Base-by-base conservation (phyloP, 2,797 vertebrate species). In the Trematomus bernacchii region DNA sequence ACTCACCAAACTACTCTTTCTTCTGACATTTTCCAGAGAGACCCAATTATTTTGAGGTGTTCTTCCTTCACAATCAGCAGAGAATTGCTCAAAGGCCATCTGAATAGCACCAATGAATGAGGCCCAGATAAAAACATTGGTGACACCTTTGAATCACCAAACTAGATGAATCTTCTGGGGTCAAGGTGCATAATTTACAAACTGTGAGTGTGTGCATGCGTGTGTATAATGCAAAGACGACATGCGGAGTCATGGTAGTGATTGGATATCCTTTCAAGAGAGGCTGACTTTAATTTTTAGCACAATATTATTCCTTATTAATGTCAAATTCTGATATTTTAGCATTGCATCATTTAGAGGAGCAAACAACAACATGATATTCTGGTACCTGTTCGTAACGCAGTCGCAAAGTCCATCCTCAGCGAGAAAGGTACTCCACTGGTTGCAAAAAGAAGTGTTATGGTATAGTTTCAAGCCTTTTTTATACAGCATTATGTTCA, bases 271-370 rank as follows among this genome's bases (percentile, higher is more conserved):
- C 27, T 47, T 54, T 75, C 8, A 40, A 10, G 10, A 61, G 7
- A 42, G 19, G 58, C 60, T 79, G 46, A 59, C 66, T 63, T 58
- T 40, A 40, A 52, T 52, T 54, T 42, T 47, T 37, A 55, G 18
- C 58, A n/a, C 33, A 21, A 7, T 21, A 58, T 61, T 59, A 54
- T 42, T 58, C 47, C 6, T 67, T 13, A 47, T 76, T 60, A 50
- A 55, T 72, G 37, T 43, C 59, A 73, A 15, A 66, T 44, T 76
- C 21, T 44, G 19, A 52, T 27, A 40, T 23, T 47, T 10, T 65
- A 43, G 57, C n/a, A 6, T 59, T 64, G 47, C 55, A 42, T 73
- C 2, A 55, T 21, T 69, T 66, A 53, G n/a, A 40, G n/a, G 21
- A 53, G 27, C 15, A n/a, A 48, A 59, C 10, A 58, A 57, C 48